phyloP scores from a whole-genome alignment of 2,888 invertebrate species.

The Lithophane socia region DNA sequence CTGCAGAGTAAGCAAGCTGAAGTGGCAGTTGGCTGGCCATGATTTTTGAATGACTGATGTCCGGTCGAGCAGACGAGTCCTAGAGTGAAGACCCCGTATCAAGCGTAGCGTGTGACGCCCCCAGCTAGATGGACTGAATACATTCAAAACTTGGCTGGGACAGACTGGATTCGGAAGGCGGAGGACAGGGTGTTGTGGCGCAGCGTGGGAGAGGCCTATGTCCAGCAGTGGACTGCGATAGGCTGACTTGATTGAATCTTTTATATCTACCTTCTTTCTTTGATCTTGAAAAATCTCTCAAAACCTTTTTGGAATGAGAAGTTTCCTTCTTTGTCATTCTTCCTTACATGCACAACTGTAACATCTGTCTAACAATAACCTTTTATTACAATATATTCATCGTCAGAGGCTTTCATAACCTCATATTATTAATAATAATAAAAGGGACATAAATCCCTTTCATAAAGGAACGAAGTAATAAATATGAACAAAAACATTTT shows the following conservation, averaged over 20 bases:
- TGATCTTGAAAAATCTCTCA: not conserved
- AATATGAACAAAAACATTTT: slow-evolving; percentile 53
- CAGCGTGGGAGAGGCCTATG: too few species aligned
- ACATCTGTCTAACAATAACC: slow-evolving; percentile 37
- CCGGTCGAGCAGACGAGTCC: too few species aligned
- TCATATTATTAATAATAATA: slow-evolving; percentile 54
- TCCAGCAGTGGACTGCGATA: too few species aligned
- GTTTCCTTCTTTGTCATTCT: not conserved
- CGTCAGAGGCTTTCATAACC: slow-evolving; percentile 26
- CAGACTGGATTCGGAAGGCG: too few species aligned
- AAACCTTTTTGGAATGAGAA: not conserved
- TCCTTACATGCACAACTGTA: slow-evolving; percentile 2
- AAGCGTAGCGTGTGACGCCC: too few species aligned
- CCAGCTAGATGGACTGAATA: too few species aligned
- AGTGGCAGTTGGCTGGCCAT: too few species aligned
- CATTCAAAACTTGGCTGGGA: too few species aligned
- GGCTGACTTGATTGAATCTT: not conserved
- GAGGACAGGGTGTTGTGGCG: too few species aligned
- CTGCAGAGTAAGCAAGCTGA: too few species aligned
- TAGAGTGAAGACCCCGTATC: too few species aligned
- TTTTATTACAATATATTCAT: slow-evolving; percentile 38
- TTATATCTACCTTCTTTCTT: not conserved
- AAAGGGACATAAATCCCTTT: slow-evolving; percentile 45
- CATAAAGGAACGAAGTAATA: slow-evolving; percentile 36
- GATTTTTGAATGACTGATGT: too few species aligned